phyloP scores from a whole-genome alignment of 2,797 vertebrate species.

The Rallus crepitans region DNA sequence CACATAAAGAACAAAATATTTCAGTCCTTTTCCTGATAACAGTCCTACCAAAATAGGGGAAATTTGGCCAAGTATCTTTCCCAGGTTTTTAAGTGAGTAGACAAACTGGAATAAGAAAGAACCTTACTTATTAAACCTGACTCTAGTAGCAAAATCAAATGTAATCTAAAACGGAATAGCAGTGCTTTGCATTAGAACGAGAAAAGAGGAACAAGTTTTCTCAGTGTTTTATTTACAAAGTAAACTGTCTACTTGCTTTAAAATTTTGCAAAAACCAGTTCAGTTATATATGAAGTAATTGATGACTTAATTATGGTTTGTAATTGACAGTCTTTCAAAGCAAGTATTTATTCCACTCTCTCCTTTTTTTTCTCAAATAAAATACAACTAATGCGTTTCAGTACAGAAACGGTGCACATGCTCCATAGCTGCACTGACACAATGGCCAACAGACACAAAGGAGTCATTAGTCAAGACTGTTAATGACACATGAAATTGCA shows the following conservation, averaged over 20 bases:
- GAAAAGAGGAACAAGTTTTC: background rate
- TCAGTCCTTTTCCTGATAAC: background rate
- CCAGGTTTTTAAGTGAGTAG: background rate
- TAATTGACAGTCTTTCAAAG: no score
- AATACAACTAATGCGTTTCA: background rate
- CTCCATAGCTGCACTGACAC: constrained; percentile 55
- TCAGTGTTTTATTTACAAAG: background rate
- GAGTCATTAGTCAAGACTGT: constrained; percentile 60
- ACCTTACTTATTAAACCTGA: background rate
- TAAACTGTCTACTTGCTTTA: background rate
- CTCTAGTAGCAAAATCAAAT: background rate
- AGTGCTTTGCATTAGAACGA: background rate
- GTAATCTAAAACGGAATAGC: background rate
- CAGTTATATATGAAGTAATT: background rate
- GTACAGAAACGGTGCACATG: constrained; percentile 33
- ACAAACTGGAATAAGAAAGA: background rate
- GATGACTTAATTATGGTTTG: no score
- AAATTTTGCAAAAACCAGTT: background rate
- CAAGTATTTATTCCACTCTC: no score
- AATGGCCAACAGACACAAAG: constrained; percentile 74
- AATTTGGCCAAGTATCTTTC: background rate
- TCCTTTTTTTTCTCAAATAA: background rate
- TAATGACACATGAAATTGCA: constrained; percentile 54
- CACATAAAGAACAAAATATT: background rate
- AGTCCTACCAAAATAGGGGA: background rate